These are phyloP conservation scores for Drosophila cardini DNA, from an alignment of 1,140 invertebrate species.

Conservation along the genomic window DNA sequence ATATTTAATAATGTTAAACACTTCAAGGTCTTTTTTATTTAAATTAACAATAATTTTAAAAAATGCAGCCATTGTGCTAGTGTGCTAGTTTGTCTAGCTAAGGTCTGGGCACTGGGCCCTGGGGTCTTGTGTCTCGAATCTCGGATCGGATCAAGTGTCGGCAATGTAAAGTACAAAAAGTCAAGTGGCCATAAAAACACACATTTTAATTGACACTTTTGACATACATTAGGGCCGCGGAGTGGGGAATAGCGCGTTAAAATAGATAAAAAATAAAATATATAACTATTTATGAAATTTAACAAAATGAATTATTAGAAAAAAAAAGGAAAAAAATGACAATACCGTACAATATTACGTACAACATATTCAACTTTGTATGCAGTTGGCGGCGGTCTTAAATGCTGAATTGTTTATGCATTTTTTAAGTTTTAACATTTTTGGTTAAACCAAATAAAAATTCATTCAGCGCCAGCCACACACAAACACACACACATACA, in stretches of 20 bases:
- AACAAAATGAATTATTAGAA: conserved; percentile 20
- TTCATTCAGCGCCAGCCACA: conserved; percentile 58
- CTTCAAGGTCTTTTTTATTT: conserved; percentile 50
- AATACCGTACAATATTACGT: not conserved
- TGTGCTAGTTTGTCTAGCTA: not conserved
- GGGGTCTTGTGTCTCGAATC: not conserved
- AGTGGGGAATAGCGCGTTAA: conserved; percentile 1
- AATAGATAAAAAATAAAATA: conserved; percentile 4
- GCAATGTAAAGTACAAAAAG: conserved; percentile 39
- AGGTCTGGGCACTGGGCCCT: not conserved
- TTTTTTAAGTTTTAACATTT: conserved; percentile 50
- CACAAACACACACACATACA: conserved; percentile 27
- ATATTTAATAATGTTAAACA: conserved; percentile 15
- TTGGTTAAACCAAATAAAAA: conserved; percentile 67
- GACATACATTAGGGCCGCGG: conserved; percentile 43
- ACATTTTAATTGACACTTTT: conserved; percentile 52
- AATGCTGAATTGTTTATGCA: conserved; percentile 62
- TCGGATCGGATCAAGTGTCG: conserved; percentile 14
- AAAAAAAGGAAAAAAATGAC: conserved; percentile 33
- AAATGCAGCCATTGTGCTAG: not conserved
- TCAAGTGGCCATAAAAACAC: conserved; percentile 51
- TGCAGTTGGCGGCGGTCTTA: conserved; percentile 38
- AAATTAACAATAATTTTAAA: conserved; percentile 33
- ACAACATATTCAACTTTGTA: conserved; percentile 46
- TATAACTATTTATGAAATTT: conserved; percentile 2